A percentile compares a stretch with the other conserved stretches of the same genome.
Evolutionary conservation across 2,113 vertebrate species (phyloP).

Genomic region (Bungarus multicinctus): DNA sequence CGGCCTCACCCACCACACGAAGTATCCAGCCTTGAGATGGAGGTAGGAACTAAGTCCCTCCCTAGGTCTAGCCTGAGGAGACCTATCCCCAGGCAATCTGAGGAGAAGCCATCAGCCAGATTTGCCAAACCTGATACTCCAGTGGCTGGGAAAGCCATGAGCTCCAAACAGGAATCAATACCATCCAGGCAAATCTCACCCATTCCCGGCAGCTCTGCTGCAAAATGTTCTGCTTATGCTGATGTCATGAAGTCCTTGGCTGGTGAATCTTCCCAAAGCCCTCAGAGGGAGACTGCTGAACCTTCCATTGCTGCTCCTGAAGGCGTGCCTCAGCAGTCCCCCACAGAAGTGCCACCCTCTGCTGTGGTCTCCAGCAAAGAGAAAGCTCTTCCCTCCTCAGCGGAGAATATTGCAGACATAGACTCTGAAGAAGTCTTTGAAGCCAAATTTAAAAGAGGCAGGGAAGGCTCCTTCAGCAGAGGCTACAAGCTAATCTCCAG

Average conservation of each 20-base stretch:
- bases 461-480: constrained; percentile 85
- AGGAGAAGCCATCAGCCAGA: constrained; percentile 20
- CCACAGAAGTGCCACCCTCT: constrained; percentile 53
- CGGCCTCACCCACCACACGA: constrained; percentile 68
- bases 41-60: constrained; percentile 24
- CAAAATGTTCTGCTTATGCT: constrained; percentile 77
- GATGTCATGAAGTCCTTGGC: constrained; percentile 85
- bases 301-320: neutral
- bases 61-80: constrained; percentile 18
- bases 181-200: neutral
- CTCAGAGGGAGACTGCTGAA: neutral
- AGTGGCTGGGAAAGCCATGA: neutral
- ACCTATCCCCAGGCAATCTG: neutral
- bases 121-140: neutral
- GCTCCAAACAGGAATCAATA: neutral
- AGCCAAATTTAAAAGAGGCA: constrained; percentile 88
- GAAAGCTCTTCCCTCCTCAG: constrained; percentile 33
- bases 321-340: neutral
- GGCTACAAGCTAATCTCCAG: constrained; percentile 86
- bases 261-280: rapidly evolving
- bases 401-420: constrained; percentile 78
- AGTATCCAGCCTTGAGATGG: constrained; percentile 43
- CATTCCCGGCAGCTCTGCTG: neutral
- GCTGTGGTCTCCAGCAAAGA: constrained; percentile 76
- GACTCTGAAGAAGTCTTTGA: constrained; percentile 94